phyloP scores from a whole-genome alignment of 2,113 vertebrate species.

The Pseudorasbora parva region DNA sequence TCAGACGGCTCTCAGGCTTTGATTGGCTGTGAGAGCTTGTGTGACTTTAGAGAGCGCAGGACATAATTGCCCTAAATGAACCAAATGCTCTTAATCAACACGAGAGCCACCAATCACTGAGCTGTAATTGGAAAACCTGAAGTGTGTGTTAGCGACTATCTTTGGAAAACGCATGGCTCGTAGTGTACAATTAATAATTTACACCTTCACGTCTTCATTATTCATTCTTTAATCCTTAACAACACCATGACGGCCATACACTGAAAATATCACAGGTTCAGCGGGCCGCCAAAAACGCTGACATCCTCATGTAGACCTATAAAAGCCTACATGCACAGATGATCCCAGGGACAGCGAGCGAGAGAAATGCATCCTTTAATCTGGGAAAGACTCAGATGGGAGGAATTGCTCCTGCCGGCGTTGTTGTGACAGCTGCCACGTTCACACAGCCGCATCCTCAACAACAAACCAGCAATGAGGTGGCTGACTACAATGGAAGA shows the following conservation, averaged over 20 bases:
- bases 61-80: constrained; percentile 40
- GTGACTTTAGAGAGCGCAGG: constrained; percentile 22
- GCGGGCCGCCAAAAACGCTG: constrained; percentile 35
- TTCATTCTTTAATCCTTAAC: constrained; percentile 21
- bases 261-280: constrained; percentile 1
- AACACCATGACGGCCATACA: background rate
- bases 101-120: constrained; percentile 21
- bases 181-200: constrained; percentile 25
- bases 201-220: constrained; percentile 31
- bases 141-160: background rate
- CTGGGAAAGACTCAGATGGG: background rate
- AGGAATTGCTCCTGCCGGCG: constrained; percentile 27
- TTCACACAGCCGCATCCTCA: background rate
- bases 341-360: background rate
- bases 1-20: constrained; percentile 9
- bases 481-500: constrained; percentile 19
- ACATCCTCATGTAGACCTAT: constrained; percentile 36
- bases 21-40: constrained; percentile 21
- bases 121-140: constrained; percentile 7
- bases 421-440: constrained; percentile 34
- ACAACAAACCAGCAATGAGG: constrained; percentile 21
- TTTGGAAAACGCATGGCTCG: constrained; percentile 11
- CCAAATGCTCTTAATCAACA: constrained; percentile 21
- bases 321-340: constrained; percentile 6
- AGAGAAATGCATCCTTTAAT: constrained; percentile 17